Evolutionary conservation across 1,140 invertebrate genomes (phyloP).

Genomic region (Cyclargus thomasi): DNA sequence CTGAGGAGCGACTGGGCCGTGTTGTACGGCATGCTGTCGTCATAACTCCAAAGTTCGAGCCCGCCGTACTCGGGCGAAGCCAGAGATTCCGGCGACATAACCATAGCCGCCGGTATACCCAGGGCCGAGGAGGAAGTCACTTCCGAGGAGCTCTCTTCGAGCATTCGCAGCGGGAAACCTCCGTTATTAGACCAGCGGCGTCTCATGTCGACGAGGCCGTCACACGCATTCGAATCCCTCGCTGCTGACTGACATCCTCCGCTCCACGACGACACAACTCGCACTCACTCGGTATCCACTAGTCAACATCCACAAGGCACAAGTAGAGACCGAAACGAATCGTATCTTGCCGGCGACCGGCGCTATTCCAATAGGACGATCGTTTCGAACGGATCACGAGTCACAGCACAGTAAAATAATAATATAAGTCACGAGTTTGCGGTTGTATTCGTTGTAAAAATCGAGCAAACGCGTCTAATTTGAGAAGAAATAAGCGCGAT

Average conservation of each 20-base stretch:
- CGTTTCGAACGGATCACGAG: slow-evolving; percentile 24
- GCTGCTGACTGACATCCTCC: slow-evolving; percentile 62
- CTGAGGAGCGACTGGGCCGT: slow-evolving; percentile 52
- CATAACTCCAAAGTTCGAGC: slow-evolving; percentile 87
- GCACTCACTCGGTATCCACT: slow-evolving; percentile 58
- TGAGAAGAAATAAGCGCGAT: slow-evolving; percentile 54
- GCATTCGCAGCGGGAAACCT: slow-evolving; percentile 78
- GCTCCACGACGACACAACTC: slow-evolving; percentile 64
- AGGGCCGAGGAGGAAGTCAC: slow-evolving; percentile 83
- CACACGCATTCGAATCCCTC: slow-evolving; percentile 56
- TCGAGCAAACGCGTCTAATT: slow-evolving; percentile 35
- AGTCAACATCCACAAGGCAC: slow-evolving; percentile 31
- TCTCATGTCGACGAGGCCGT: slow-evolving; percentile 77
- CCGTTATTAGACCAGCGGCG: slow-evolving; percentile 82
- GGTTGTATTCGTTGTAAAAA: slow-evolving; percentile 5
- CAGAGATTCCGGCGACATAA: slow-evolving; percentile 82
- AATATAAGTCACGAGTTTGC: slow-evolving; percentile 43
- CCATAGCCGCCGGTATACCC: slow-evolving; percentile 76
- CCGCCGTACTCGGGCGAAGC: slow-evolving; percentile 82
- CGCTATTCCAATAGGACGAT: slow-evolving; percentile 42
- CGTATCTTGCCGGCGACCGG: slow-evolving; percentile 45
- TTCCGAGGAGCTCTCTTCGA: slow-evolving; percentile 84
- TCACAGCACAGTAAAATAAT: slow-evolving; percentile 54
- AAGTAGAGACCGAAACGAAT: slow-evolving; percentile 53
- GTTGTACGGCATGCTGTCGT: slow-evolving; percentile 66